phyloP scores from a whole-genome alignment of 2,797 vertebrate genomes.

The Siniperca undulata region DNA sequence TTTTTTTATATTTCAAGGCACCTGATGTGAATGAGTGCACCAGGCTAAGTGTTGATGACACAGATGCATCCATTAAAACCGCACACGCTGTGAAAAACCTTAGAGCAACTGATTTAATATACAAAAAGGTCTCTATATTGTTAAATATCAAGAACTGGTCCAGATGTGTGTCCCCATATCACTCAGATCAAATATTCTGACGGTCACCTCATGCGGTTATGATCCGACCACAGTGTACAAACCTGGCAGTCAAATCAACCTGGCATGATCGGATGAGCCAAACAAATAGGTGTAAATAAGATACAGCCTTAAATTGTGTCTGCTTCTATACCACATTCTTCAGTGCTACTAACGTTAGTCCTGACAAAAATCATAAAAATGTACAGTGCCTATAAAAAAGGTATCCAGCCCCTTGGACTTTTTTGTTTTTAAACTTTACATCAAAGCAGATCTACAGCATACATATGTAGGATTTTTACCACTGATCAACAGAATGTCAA shows the following conservation, averaged over 20 bases:
- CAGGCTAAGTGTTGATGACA: not conserved
- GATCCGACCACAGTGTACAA: not conserved
- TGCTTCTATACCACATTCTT: too few species aligned
- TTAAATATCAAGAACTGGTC: not conserved
- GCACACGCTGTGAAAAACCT: not conserved
- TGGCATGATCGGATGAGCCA: not conserved
- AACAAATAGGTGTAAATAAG: not conserved
- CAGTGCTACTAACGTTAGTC: too few species aligned
- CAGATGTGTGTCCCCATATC: not conserved
- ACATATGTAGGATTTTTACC: too few species aligned
- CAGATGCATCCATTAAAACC: not conserved
- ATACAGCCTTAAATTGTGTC: too few species aligned
- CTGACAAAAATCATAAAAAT: too few species aligned
- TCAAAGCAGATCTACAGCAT: too few species aligned
- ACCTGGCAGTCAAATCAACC: not conserved
- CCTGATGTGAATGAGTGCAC: not conserved
- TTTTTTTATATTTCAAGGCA: not conserved
- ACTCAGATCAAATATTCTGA: not conserved
- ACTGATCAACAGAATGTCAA: too few species aligned
- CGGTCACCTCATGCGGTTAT: not conserved
- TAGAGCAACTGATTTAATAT: not conserved
- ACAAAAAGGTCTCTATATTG: not conserved
- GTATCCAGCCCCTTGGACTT: too few species aligned
- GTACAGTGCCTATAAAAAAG: too few species aligned
- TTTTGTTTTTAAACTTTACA: too few species aligned